Percentiles rank a stretch among this genome's conserved stretches.
phyloP scores from a whole-genome alignment of 2,888 invertebrate species.

The Acleris holmiana region DNA sequence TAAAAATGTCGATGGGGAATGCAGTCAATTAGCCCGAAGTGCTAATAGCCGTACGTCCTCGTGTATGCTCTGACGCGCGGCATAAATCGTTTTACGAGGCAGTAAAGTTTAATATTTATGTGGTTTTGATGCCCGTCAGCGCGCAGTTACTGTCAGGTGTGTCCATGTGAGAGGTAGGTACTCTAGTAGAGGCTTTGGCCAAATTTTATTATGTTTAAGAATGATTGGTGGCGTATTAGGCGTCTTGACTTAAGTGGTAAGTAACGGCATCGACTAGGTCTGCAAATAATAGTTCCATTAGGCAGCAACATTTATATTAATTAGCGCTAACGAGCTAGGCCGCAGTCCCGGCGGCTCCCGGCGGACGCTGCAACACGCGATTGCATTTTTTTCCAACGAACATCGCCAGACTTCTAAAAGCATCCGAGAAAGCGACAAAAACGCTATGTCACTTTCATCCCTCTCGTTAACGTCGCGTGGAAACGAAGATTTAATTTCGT shows the following conservation, averaged over 20 bases:
- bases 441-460: slow-evolving; percentile 43
- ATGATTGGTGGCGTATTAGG: slow-evolving; percentile 40
- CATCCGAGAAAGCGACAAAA: slow-evolving; percentile 45
- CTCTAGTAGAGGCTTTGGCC: slow-evolving; percentile 17
- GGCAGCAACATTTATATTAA: slow-evolving; percentile 49
- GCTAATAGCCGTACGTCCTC: slow-evolving; percentile 30
- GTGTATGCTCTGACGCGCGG: slow-evolving; percentile 23
- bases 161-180: slow-evolving; percentile 43
- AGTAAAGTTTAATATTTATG: slow-evolving; percentile 56
- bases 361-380: slow-evolving; percentile 26
- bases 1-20: slow-evolving; percentile 5
- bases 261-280: slow-evolving; percentile 16
- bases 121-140: slow-evolving; percentile 51
- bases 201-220: slow-evolving; percentile 39
- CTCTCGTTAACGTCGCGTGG: slow-evolving; percentile 42
- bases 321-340: slow-evolving; percentile 52
- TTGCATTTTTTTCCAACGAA: slow-evolving; percentile 44
- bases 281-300: slow-evolving; percentile 36
- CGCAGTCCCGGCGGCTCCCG: slow-evolving; percentile 44
- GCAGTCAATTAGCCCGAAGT: slow-evolving; percentile 30
- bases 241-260: slow-evolving; percentile 11
- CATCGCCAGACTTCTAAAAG: slow-evolving; percentile 47
- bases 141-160: slow-evolving; percentile 45
- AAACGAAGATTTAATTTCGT: slow-evolving; percentile 41
- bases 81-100: slow-evolving; percentile 36